Conservation (phyloP, 2,113 vertebrate genomes). For the Centropristis striata region DNA sequence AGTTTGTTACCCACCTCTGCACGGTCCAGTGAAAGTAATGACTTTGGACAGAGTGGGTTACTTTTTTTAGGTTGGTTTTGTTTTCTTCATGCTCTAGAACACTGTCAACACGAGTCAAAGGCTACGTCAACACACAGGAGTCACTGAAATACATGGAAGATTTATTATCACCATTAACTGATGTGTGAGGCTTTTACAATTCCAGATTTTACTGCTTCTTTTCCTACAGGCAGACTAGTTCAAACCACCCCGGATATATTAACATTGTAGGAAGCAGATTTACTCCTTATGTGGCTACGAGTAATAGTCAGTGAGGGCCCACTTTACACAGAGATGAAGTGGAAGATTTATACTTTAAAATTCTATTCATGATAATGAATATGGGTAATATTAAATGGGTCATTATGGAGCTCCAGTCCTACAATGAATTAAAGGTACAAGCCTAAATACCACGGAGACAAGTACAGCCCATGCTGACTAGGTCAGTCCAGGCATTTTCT, state of each 20-base stretch:
- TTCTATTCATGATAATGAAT: conserved; percentile 12
- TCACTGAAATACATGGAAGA: conserved; percentile 9
- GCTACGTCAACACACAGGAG: conserved; percentile 7
- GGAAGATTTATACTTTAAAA: conserved; percentile 34
- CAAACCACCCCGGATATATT: conserved; percentile 25
- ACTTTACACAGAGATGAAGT: conserved; percentile 32
- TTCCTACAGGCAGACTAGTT: conserved; percentile 17
- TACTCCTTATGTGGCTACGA: background rate
- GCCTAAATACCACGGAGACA: conserved; percentile 9
- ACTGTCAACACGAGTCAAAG: conserved; percentile 13
- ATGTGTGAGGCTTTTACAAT: conserved; percentile 4
- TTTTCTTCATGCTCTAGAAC: background rate
- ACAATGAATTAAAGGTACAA: conserved; percentile 8
- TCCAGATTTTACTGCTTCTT: conserved; percentile 28
- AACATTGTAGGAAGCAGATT: conserved; percentile 26
- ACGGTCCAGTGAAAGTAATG: background rate
- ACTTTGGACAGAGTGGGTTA: background rate
- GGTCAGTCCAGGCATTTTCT: background rate
- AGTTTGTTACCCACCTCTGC: background rate
- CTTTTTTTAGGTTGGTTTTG: background rate
- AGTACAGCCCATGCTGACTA: background rate
- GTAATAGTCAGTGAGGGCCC: conserved; percentile 13
- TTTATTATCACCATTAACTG: conserved; percentile 17
- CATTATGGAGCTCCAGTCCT: conserved; percentile 16
- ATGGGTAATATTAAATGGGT: background rate